Evolutionary conservation across 2,113 vertebrate species (phyloP).

Genomic region (Proteles cristata): DNA sequence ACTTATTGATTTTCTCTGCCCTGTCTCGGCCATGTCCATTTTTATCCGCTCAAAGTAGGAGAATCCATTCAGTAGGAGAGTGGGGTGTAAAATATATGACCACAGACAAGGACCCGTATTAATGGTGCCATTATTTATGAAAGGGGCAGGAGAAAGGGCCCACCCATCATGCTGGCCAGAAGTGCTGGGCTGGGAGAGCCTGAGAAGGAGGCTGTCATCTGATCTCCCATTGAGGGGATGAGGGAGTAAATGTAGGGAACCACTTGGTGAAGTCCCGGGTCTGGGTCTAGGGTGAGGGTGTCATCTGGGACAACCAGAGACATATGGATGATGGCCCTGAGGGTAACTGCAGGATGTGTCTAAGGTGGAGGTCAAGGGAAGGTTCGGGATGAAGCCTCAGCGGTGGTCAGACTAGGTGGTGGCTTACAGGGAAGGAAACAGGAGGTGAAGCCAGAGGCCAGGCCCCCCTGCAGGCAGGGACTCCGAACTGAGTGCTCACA

Average conservation of each 20-base stretch:
- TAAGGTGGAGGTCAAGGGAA: not conserved
- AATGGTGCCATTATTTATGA: not conserved
- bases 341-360: not conserved
- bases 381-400: not conserved
- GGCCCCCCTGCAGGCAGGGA: rapidly evolving
- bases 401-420: rapidly evolving
- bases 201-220: too few species aligned
- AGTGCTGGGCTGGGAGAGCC: not conserved
- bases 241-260: not conserved
- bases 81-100: not conserved
- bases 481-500: rapidly evolving
- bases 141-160: not conserved
- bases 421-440: not conserved
- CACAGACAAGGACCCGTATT: not conserved
- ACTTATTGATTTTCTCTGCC: slow-evolving; percentile 81
- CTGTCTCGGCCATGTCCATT: slow-evolving; percentile 51
- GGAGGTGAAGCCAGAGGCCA: not conserved
- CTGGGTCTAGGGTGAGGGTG: not conserved
- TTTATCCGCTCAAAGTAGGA: slow-evolving; percentile 74
- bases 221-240: rapidly evolving
- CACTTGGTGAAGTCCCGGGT: not conserved
- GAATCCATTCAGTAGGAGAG: slow-evolving; percentile 52
- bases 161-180: not conserved
- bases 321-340: not conserved
- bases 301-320: not conserved